Percentiles rank a stretch among this genome's conserved stretches.
Conservation (phyloP, 2,888 invertebrate genomes). For the Ennomos erosarius region DNA sequence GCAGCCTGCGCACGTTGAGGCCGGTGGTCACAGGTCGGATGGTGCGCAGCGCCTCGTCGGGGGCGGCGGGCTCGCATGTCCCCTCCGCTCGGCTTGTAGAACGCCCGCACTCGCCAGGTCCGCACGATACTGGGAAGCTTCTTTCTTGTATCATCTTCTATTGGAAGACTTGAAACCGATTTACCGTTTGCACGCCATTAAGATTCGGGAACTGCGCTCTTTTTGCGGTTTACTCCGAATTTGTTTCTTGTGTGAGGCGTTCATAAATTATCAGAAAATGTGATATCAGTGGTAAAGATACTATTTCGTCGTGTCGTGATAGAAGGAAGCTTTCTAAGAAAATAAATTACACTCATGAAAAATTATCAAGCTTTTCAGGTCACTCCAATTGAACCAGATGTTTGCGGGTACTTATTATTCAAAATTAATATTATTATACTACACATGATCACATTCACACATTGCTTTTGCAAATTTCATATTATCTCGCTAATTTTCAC, state of each 20-base stretch:
- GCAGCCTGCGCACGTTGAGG: conserved; percentile 62
- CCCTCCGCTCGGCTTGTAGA: conserved; percentile 68
- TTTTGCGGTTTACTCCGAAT: too few species aligned
- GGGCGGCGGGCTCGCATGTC: conserved; percentile 75
- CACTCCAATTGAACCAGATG: conserved; percentile 24
- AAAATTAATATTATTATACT: conserved; percentile 22
- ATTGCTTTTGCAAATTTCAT: conserved; percentile 60
- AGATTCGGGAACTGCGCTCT: too few species aligned
- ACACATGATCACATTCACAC: conserved; percentile 53
- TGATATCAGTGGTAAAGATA: neutral
- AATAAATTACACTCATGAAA: conserved; percentile 42
- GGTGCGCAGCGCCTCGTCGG: conserved; percentile 82
- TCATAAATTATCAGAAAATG: too few species aligned
- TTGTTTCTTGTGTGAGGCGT: neutral
- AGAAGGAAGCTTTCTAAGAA: conserved; percentile 53
- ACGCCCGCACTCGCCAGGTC: conserved; percentile 64
- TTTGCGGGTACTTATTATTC: conserved; percentile 39
- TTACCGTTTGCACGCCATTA: too few species aligned
- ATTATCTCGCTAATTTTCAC: conserved; percentile 49
- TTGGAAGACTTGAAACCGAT: neutral
- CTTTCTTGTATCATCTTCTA: conserved; percentile 21
- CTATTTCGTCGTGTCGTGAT: conserved; percentile 31
- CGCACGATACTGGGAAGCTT: conserved; percentile 40
- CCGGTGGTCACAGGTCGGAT: conserved; percentile 74
- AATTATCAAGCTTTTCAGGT: conserved; percentile 48